Conservation (phyloP, 2,888 invertebrate genomes). For the Spicauda simplicius region DNA sequence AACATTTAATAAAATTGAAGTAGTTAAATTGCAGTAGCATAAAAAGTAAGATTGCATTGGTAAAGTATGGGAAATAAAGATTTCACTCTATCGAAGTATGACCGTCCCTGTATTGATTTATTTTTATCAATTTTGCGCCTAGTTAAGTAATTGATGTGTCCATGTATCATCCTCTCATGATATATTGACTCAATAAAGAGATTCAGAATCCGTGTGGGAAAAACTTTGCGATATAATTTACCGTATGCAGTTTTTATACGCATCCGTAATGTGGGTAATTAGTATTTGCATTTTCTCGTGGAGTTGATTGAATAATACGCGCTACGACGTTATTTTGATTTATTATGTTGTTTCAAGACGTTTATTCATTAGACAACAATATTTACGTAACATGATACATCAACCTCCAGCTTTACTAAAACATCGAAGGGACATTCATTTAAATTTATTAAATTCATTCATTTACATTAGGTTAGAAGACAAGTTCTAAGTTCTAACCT, state of each 20-base stretch:
- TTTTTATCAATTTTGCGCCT: no score
- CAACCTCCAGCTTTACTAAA: not conserved
- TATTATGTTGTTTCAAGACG: not conserved
- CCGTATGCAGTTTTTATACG: constrained; percentile 3
- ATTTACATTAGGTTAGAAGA: no score
- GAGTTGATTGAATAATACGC: not conserved
- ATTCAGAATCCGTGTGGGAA: constrained; percentile 1
- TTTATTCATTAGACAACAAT: not conserved
- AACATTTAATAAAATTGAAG: no score
- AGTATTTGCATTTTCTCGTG: not conserved
- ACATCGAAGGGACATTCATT: no score
- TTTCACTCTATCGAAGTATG: no score
- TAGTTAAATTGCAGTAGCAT: no score
- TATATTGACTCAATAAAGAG: not conserved
- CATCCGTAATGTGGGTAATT: not conserved
- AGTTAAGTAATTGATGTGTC: no score
- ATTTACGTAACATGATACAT: not conserved
- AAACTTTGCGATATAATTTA: not conserved
- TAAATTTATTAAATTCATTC: no score
- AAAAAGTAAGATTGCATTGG: no score
- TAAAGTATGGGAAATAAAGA: no score
- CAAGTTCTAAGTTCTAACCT: no score
- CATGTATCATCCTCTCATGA: not conserved
- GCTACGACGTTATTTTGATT: not conserved
- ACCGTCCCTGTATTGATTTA: no score